Percentiles rank a stretch among this genome's conserved stretches.
Evolutionary conservation across 2,113 vertebrate species (phyloP).

Genomic region (Melanerpes formicivorus): DNA sequence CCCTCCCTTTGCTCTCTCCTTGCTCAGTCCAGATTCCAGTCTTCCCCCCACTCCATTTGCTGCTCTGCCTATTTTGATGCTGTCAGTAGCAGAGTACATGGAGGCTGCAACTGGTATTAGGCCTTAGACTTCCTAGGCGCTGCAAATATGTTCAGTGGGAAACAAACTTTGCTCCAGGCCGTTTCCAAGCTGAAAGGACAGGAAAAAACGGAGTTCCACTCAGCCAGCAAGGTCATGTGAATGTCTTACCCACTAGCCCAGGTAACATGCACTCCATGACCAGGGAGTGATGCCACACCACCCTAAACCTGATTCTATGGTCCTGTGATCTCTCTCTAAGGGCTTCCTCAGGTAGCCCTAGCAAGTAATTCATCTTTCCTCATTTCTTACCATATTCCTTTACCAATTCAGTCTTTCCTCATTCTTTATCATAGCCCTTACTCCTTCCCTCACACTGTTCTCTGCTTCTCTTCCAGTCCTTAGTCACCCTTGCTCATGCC

Average conservation of each 20-base stretch:
- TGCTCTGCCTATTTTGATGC: neutral
- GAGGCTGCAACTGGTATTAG: neutral
- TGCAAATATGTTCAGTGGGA: neutral
- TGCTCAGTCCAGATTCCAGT: neutral
- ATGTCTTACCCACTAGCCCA: neutral
- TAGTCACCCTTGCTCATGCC: conserved; percentile 8
- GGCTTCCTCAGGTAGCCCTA: neutral
- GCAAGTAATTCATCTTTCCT: neutral
- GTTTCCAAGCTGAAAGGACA: neutral
- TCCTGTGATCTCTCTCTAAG: neutral
- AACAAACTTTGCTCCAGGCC: neutral
- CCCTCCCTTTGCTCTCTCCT: conserved; percentile 5
- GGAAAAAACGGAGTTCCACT: neutral
- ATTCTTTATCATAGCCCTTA: neutral
- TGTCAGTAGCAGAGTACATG: neutral
- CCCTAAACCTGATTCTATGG: neutral
- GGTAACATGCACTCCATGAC: neutral
- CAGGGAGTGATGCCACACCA: neutral
- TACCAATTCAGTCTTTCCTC: neutral
- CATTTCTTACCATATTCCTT: neutral
- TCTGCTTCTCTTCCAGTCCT: conserved; percentile 6
- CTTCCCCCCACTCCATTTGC: neutral
- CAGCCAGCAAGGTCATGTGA: neutral
- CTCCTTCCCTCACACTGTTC: neutral
- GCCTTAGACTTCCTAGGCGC: neutral